phyloP scores from a whole-genome alignment of 2,113 vertebrate species.

The Todiramphus saurophagus region DNA sequence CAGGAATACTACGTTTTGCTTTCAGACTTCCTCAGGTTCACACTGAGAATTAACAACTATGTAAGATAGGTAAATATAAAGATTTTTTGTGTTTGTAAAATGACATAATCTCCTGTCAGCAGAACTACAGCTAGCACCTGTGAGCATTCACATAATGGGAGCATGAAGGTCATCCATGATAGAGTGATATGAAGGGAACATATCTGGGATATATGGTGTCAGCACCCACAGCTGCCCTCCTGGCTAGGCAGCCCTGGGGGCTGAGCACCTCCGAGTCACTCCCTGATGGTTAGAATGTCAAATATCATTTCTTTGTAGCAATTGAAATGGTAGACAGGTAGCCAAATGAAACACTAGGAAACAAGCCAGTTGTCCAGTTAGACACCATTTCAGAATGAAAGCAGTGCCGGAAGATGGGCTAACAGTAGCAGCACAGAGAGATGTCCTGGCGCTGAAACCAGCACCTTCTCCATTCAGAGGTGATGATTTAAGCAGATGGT shows the following conservation, averaged over 20 bases:
- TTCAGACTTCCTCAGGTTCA: not conserved
- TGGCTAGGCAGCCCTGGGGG: not conserved
- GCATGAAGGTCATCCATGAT: rapidly evolving
- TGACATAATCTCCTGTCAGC: not conserved
- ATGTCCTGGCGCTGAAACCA: not conserved
- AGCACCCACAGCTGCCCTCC: not conserved
- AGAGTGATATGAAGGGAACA: not conserved
- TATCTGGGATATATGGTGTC: not conserved
- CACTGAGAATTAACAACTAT: not conserved
- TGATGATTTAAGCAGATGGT: not conserved
- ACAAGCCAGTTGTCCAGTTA: not conserved
- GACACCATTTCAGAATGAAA: not conserved
- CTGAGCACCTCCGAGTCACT: not conserved
- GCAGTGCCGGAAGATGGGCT: not conserved
- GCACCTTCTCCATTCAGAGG: not conserved
- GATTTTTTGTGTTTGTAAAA: not conserved
- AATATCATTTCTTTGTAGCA: not conserved
- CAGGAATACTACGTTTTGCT: not conserved
- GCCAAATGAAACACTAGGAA: not conserved
- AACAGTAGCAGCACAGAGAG: not conserved
- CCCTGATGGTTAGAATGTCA: not conserved
- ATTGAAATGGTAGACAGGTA: not conserved
- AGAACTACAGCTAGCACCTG: not conserved
- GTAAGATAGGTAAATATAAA: not conserved
- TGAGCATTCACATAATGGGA: not conserved